phyloP scores from a whole-genome alignment of 2,113 vertebrate genomes.

The Hydrolagus affinis region DNA sequence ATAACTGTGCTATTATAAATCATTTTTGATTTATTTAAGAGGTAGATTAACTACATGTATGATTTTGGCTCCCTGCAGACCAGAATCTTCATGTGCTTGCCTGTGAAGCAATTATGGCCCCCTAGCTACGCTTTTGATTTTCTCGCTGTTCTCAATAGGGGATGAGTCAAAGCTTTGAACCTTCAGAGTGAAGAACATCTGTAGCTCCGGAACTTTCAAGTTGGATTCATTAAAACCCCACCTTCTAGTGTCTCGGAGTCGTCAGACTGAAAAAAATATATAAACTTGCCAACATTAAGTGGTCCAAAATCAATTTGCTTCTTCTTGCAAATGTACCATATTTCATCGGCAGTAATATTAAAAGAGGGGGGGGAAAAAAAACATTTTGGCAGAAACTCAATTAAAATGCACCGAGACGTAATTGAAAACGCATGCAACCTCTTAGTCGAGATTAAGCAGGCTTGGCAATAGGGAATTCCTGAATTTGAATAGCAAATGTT shows the following conservation, averaged over 20 bases:
- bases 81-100: neutral
- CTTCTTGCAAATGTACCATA: neutral
- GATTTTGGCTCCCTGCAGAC: neutral
- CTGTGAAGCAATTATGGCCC: neutral
- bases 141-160: neutral
- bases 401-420: neutral
- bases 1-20: too few species aligned
- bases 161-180: neutral
- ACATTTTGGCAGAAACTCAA: neutral
- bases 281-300: conserved; percentile 5
- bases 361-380: neutral
- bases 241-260: neutral
- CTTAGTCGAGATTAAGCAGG: neutral
- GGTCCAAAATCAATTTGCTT: neutral
- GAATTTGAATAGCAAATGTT: too few species aligned
- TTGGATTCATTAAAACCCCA: neutral
- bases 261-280: neutral
- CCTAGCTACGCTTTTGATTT: neutral
- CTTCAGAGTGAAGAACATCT: neutral
- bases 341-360: neutral
- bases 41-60: neutral
- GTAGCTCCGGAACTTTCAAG: neutral
- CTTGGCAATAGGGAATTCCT: neutral
- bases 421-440: neutral
- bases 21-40: neutral